These are phyloP conservation scores for Drosophila lini DNA, from an alignment of 1,140 invertebrate species.

Conservation along the genomic window DNA sequence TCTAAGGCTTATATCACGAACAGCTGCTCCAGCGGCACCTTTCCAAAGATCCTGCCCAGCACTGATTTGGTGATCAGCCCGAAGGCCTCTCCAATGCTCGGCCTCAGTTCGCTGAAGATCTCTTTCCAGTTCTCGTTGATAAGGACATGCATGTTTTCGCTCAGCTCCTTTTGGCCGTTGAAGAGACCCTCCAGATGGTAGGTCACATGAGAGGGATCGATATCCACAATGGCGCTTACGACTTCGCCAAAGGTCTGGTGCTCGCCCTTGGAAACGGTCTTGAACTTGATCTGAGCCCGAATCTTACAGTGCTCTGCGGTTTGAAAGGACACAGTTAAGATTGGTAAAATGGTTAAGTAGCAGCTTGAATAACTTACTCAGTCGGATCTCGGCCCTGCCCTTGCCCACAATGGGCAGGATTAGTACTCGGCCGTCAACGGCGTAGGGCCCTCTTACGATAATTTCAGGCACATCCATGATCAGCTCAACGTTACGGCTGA, in stretches of 20 bases:
- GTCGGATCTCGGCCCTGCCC: slow-evolving; percentile 71
- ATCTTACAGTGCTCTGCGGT: slow-evolving; percentile 38
- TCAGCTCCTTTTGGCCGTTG: slow-evolving; percentile 84
- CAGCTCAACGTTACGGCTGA: slow-evolving; percentile 38
- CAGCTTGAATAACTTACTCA: slow-evolving; percentile 39
- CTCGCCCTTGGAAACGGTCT: slow-evolving; percentile 37
- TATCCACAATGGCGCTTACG: slow-evolving; percentile 22
- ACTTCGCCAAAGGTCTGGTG: slow-evolving; percentile 52
- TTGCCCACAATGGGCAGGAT: slow-evolving; percentile 86
- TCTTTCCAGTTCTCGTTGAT: slow-evolving; percentile 85
- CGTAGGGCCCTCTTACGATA: slow-evolving; percentile 84
- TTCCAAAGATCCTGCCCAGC: slow-evolving; percentile 84
- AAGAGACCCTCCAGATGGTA: slow-evolving; percentile 83
- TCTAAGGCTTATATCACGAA: slow-evolving; percentile 59
- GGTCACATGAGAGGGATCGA: slow-evolving; percentile 52
- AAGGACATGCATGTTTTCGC: slow-evolving; percentile 78
- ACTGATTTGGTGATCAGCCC: slow-evolving; percentile 84
- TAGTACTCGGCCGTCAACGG: slow-evolving; percentile 85
- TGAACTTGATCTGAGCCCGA: slow-evolving; percentile 35
- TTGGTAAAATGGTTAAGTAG: not conserved
- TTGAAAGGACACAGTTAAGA: not conserved
- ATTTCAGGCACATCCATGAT: slow-evolving; percentile 61
- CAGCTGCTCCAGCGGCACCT: slow-evolving; percentile 84
- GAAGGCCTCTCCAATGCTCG: slow-evolving; percentile 85
- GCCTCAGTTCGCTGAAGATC: slow-evolving; percentile 84